A percentile compares a stretch with the other conserved stretches of the same genome.
Evolutionary conservation across 2,797 vertebrate genomes (phyloP).

Genomic region (Micromesistius poutassou): DNA sequence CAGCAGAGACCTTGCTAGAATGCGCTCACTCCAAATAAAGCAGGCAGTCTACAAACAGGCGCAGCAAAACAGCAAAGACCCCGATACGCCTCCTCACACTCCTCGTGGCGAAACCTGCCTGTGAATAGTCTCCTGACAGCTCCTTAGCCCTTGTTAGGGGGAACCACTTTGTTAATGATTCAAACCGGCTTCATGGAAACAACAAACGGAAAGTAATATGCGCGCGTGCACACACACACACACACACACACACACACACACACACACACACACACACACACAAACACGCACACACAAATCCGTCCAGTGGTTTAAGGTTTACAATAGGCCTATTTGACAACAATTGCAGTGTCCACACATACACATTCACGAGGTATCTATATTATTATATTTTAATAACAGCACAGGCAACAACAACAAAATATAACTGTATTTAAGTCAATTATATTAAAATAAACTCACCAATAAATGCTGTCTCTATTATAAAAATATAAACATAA

Average conservation of each 20-base stretch:
- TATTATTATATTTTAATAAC: not conserved
- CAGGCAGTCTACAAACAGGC: slow-evolving; percentile 70
- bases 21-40: slow-evolving; percentile 75
- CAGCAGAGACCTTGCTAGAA: slow-evolving; percentile 77
- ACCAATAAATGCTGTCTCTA: not conserved
- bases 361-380: not conserved
- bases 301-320: not conserved
- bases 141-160: slow-evolving; percentile 67
- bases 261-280: not conserved
- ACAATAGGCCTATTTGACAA: no score
- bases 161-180: slow-evolving; percentile 75
- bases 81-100: slow-evolving; percentile 75
- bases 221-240: slow-evolving; percentile 23
- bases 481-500: not conserved
- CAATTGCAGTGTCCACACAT: not conserved
- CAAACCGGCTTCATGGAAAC: slow-evolving; percentile 67
- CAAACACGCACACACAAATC: slow-evolving; percentile 3
- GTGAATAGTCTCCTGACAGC: slow-evolving; percentile 76
- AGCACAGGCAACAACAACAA: not conserved
- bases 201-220: slow-evolving; percentile 60
- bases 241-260: not conserved
- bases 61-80: slow-evolving; percentile 73
- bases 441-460: not conserved
- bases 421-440: not conserved
- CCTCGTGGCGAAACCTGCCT: slow-evolving; percentile 74